phyloP scores from a whole-genome alignment of 2,113 vertebrate genomes.

The Labeo catla region DNA sequence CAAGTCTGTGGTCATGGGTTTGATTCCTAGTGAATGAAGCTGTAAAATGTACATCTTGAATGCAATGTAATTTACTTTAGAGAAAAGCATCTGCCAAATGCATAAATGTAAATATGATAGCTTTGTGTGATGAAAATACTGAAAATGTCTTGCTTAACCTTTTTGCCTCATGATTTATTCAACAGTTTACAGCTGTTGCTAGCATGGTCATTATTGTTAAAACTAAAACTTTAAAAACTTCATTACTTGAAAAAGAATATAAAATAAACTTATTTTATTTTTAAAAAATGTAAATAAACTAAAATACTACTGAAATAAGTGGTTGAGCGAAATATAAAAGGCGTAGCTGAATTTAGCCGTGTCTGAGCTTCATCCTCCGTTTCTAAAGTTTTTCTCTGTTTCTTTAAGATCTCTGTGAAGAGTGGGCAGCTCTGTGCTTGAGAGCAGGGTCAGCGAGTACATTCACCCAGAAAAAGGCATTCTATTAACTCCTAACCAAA shows the following conservation, averaged over 20 bases:
- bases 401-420: constrained; percentile 1
- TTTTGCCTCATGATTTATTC: constrained; percentile 6
- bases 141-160: neutral
- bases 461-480: constrained; percentile 19
- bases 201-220: neutral
- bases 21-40: neutral
- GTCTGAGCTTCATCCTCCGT: neutral
- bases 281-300: neutral
- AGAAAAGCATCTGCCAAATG: neutral
- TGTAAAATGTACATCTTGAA: neutral
- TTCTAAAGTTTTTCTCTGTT: constrained; percentile 6
- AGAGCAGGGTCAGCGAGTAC: neutral
- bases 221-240: neutral
- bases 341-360: neutral
- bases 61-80: neutral
- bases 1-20: neutral
- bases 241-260: too few species aligned
- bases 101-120: neutral
- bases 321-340: neutral
- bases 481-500: constrained; percentile 30
- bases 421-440: neutral
- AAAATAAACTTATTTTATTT: too few species aligned
- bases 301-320: neutral
- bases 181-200: neutral
- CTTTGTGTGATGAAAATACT: neutral